Conservation (phyloP, 2,113 vertebrate species). For the Glaucidium brasilianum region DNA sequence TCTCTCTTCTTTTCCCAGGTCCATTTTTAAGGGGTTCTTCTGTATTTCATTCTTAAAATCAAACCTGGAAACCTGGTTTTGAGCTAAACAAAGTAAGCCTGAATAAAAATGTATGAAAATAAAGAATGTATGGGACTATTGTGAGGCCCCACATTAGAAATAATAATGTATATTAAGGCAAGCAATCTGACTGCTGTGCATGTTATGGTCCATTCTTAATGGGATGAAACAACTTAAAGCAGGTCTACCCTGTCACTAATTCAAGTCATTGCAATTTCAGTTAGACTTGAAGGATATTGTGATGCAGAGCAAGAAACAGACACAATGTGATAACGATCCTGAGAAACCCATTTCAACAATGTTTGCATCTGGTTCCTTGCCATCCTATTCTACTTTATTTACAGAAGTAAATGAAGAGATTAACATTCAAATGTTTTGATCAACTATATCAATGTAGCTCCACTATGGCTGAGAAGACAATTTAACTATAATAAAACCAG, state of each 20-base stretch:
- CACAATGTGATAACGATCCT: neutral
- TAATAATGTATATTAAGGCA: neutral
- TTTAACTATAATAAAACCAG: neutral
- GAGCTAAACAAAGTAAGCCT: neutral
- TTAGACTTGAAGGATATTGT: neutral
- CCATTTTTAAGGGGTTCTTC: neutral
- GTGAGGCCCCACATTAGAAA: neutral
- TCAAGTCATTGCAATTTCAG: neutral
- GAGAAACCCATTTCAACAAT: neutral
- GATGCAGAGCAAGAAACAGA: neutral
- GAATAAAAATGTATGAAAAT: neutral
- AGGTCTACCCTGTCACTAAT: neutral
- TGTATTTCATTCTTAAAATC: neutral
- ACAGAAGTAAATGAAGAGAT: neutral
- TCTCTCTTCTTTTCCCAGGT: neutral
- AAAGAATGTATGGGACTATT: neutral
- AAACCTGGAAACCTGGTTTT: neutral
- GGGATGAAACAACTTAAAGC: neutral
- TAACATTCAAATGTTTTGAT: neutral
- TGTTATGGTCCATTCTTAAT: fast-evolving
- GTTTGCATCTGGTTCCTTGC: neutral
- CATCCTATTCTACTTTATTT: neutral
- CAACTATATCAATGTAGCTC: neutral
- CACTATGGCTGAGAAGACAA: neutral
- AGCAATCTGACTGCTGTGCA: neutral